These are phyloP conservation scores for Diogma glabrata DNA, from an alignment of 2,888 invertebrate species.

Conservation along the genomic window DNA sequence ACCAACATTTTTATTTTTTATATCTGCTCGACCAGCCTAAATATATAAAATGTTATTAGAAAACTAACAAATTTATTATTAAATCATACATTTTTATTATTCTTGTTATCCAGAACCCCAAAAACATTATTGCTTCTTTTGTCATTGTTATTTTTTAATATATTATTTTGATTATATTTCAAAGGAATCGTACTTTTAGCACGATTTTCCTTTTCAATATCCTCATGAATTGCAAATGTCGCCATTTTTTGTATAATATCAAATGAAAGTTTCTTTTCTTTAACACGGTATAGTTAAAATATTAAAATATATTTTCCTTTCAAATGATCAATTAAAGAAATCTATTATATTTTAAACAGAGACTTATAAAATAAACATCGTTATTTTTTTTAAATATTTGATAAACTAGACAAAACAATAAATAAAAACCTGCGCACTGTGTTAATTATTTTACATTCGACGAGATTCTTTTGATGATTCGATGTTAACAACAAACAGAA, in stretches of 20 bases:
- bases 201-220: constrained; percentile 56
- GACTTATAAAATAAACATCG: constrained; percentile 5
- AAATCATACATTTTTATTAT: constrained; percentile 3
- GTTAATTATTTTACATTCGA: background rate
- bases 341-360: too few relatives aligned
- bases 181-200: background rate
- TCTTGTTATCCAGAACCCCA: constrained; percentile 3
- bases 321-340: too few relatives aligned
- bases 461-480: background rate
- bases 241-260: constrained; percentile 46
- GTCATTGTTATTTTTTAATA: background rate
- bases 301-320: too few relatives aligned
- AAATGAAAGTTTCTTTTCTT: too few relatives aligned
- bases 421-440: constrained; percentile 5
- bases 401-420: constrained; percentile 3
- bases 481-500: constrained; percentile 7
- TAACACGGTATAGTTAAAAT: too few relatives aligned
- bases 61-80: too few relatives aligned
- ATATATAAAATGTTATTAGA: too few relatives aligned
- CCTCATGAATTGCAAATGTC: constrained; percentile 62
- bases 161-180: background rate
- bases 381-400: background rate
- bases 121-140: constrained; percentile 17
- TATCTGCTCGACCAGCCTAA: too few relatives aligned
- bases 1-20: background rate